A percentile compares a stretch with the other conserved stretches of the same genome.
Conservation (phyloP, 2,888 invertebrate species). For the Ochropacha duplaris region DNA sequence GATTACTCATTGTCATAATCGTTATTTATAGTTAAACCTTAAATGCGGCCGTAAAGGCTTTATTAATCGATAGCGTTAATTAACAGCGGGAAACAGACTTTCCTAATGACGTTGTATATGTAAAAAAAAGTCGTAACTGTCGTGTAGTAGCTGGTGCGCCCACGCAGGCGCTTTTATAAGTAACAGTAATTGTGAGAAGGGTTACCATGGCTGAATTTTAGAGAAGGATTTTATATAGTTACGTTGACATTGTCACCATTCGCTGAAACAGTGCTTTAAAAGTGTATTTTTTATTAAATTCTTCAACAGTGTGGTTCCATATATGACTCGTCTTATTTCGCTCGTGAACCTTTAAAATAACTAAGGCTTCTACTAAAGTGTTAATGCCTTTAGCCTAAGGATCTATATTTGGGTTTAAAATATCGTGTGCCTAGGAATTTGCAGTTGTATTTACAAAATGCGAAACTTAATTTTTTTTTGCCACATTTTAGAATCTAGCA, state of each 20-base stretch:
- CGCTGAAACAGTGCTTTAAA: too few species aligned
- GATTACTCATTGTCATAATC: conserved; percentile 6
- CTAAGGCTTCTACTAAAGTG: too few species aligned
- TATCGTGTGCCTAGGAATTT: too few species aligned
- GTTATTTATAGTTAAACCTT: conserved; percentile 1
- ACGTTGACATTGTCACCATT: too few species aligned
- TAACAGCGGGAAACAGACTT: conserved; percentile 3
- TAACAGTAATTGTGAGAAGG: conserved; percentile 1
- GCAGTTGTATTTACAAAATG: too few species aligned
- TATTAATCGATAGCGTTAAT: conserved; percentile 8
- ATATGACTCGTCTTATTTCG: too few species aligned
- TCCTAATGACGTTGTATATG: neutral
- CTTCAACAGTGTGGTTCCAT: too few species aligned
- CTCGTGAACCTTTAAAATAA: too few species aligned
- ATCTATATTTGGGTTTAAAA: too few species aligned
- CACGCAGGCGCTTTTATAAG: conserved; percentile 4
- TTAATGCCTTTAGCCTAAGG: too few species aligned
- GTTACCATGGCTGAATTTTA: neutral
- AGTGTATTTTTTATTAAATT: too few species aligned
- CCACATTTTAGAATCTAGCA: neutral
- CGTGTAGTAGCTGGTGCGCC: conserved; percentile 2
- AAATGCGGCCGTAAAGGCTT: conserved; percentile 1
- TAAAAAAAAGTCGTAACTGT: neutral
- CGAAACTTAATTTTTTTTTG: too few species aligned
- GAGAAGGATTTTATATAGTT: neutral